Percentiles rank a stretch among this genome's conserved stretches.
These are phyloP conservation scores for Notiomystis cincta DNA, from an alignment of 2,113 vertebrate species.

Conservation along the genomic window DNA sequence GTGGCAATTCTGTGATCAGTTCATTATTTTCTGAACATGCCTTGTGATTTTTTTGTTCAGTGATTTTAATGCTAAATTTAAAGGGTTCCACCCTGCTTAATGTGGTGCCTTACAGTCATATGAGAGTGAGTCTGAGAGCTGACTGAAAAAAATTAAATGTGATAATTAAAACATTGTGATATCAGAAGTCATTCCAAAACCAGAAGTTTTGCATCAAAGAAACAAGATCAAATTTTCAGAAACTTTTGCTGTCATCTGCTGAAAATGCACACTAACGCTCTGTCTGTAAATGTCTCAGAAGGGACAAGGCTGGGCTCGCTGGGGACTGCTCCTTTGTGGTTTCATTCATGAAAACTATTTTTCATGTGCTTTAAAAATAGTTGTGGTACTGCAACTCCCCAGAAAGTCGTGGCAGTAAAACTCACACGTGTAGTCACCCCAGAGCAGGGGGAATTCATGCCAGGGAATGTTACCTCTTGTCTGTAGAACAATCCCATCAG, in stretches of 20 bases:
- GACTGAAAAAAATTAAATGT: not conserved
- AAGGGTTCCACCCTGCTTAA: not conserved
- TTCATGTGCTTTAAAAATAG: not conserved
- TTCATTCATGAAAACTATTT: not conserved
- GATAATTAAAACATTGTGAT: not conserved
- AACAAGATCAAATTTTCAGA: not conserved
- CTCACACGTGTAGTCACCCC: not conserved
- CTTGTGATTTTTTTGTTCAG: not conserved
- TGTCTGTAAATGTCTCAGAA: not conserved
- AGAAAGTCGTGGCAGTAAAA: rapidly evolving
- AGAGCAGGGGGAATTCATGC: not conserved
- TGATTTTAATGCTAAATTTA: not conserved
- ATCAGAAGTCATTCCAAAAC: not conserved
- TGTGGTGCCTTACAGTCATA: not conserved
- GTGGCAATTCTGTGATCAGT: not conserved
- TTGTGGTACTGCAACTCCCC: not conserved
- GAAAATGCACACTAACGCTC: rapidly evolving
- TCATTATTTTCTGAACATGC: not conserved
- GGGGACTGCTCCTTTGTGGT: not conserved
- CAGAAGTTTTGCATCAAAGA: not conserved
- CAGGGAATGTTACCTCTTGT: not conserved
- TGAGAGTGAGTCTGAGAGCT: not conserved
- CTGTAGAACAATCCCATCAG: not conserved
- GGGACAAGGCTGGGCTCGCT: not conserved
- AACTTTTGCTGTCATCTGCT: not conserved